These are phyloP conservation scores for Drosophila setosimentum DNA, from an alignment of 2,888 invertebrate species.

Conservation along the genomic window DNA sequence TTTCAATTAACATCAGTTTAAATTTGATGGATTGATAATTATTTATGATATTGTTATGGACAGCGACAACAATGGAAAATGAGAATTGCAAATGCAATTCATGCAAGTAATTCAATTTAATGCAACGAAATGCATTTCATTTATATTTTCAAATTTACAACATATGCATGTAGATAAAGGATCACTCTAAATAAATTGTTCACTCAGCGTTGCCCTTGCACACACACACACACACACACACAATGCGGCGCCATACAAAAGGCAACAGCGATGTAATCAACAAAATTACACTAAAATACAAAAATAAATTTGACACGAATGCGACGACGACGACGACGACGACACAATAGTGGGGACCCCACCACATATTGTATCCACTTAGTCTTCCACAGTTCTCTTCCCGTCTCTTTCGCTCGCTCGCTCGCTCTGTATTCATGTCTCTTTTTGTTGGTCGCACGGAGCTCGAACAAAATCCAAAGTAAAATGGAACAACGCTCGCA, in stretches of 20 bases:
- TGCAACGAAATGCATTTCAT: conserved; percentile 6
- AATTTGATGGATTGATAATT: background rate
- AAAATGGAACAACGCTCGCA: conserved; percentile 70
- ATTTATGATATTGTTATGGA: background rate
- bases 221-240: conserved; percentile 21
- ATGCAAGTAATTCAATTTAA: conserved; percentile 9
- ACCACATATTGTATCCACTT: conserved; percentile 17
- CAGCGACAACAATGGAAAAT: background rate
- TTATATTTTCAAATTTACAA: conserved; percentile 14
- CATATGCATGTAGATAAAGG: conserved; percentile 32
- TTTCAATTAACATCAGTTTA: background rate
- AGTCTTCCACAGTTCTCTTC: background rate
- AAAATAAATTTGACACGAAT: conserved; percentile 79
- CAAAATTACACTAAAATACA: conserved; percentile 80
- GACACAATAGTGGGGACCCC: conserved; percentile 56
- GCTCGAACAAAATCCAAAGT: conserved; percentile 43
- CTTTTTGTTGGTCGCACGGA: conserved; percentile 3
- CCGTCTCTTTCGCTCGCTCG: conserved; percentile 1
- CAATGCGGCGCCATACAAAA: conserved; percentile 34
- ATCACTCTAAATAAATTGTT: conserved; percentile 77
- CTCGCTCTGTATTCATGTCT: background rate
- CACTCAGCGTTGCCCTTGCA: conserved; percentile 50
- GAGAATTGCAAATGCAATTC: background rate
- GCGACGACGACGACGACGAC: conserved; percentile 78
- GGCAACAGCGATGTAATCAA: conserved; percentile 74